Base-by-base conservation (phyloP, 2,113 vertebrate genomes). In the Leuciscus idus region DNA sequence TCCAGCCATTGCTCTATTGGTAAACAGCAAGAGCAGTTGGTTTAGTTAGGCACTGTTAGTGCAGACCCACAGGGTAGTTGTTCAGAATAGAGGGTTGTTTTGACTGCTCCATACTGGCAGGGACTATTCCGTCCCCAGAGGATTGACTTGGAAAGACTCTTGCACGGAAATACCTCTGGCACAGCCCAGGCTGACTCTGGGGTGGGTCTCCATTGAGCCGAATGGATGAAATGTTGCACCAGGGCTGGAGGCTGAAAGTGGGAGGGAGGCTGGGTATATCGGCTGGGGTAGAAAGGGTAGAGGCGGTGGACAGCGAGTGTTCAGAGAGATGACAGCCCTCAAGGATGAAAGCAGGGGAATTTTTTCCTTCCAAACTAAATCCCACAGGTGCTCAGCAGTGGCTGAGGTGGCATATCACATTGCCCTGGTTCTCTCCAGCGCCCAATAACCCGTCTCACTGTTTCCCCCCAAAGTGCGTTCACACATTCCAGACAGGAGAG, bases 401-500 rank as follows among this genome's bases (percentile, higher is more conserved):
- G 26, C 68, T 80, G 75, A 72, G 68, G 84, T 89, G 86, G 89
- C 81, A 84, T 84, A 86, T 90, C 82, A 86, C 85, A 81, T 90
- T 84, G 77, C 89, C 59, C 17, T 33, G 57, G 64, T 33, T 81
- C 59, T 76, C 87, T 79, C 52, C 26, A 48, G 43, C 66, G 6
- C 78, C 83, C 76, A 87, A 43, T 64, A 79, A 89, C 72, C 66
- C 59, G 61, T 85, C 90, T 85, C 83, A 83, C 73, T 66, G 23
- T 81, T 86, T 89, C 83, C 79, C 84, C 83, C 50, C 73, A 78
- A 76, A 74, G 59, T 57, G 59, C 61, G 36, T 85, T 88, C 81
- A 86, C 87, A 79, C 83, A 85, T 86, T 82, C 85, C 90, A 88
- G 85, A 88, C 85, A 85, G 83, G 84, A 88, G 83, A 82, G 84